Evolutionary conservation across 2,888 invertebrate genomes (phyloP), one percentile per base, ranked within the genome.

Genomic region (Ennomos fuscantarius): DNA sequence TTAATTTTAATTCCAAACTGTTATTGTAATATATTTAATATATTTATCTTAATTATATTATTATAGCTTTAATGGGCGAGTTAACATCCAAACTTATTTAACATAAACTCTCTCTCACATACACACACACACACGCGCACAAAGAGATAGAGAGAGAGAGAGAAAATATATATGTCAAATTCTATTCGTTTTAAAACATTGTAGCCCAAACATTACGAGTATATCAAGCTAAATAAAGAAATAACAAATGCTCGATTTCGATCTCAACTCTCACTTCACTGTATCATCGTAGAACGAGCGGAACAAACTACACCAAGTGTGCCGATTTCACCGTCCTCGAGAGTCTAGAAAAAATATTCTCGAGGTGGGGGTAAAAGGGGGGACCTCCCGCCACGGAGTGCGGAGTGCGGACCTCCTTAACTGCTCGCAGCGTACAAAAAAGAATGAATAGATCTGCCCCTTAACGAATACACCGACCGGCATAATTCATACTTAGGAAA

Each of bases 361-460:
- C 89, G 86, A 88, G 87, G 86, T 87, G 87, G 89, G 81, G 82
- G 81, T 72, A 71, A 66, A 66, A 75, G 76, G 74, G 80, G 78
- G 66, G 59, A 53, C 64, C 77, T 73, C 80, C 63, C 69, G 63
- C 39, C 33, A 42, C 51, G 54, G 46, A 62, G 52, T 53, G 55
- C 48, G 67, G 76, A 74, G 77, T 73, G 77, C 80, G 84, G 86
- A 86, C 88, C 90, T 89, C 91, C 91, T 90, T 92, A 89, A 89
- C 88, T 87, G 89, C 82, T 85, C 76, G 74, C 74, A 83, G 82
- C 89, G 91, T 89, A 90, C 92, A 91, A 92, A 92, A n/a, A 92
- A 91, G 91, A 92, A 91, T 91, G 91, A 91, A 92, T 91, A 83
- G 89, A 91, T 89, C 89, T 89, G 89, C 91, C 91, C 89, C 92